These are phyloP conservation scores for Ctenicera cuprea DNA, from an alignment of 2,888 invertebrate species.

Conservation along the genomic window DNA sequence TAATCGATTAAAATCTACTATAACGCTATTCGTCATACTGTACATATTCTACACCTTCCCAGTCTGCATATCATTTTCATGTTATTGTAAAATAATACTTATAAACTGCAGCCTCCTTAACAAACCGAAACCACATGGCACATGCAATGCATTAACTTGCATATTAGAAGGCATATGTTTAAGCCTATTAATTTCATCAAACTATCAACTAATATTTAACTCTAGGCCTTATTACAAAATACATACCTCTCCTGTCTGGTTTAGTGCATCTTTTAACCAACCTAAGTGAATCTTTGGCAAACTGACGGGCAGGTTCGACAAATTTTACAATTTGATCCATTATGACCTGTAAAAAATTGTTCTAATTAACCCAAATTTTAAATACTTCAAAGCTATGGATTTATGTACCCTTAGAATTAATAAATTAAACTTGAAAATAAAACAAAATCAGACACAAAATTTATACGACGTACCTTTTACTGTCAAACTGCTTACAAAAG, in stretches of 20 bases:
- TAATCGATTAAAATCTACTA: no score
- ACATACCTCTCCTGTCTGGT: conserved; percentile 96
- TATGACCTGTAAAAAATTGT: conserved; percentile 49
- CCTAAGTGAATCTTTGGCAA: conserved; percentile 98
- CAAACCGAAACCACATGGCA: no score
- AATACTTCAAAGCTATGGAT: neutral
- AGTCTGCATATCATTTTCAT: no score
- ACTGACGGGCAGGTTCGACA: conserved; percentile 96
- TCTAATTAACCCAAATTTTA: neutral
- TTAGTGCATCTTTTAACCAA: conserved; percentile 99
- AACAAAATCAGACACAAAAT: neutral
- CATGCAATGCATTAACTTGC: no score
- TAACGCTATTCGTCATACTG: no score
- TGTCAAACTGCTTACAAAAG: neutral
- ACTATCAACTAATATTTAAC: conserved; percentile 8
- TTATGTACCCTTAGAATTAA: no score
- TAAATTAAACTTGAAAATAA: neutral
- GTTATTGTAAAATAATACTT: no score
- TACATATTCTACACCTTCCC: no score
- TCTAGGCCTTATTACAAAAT: conserved; percentile 17
- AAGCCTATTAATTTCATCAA: neutral
- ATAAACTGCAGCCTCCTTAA: no score
- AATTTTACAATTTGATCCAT: conserved; percentile 99
- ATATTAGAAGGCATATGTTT: no score
- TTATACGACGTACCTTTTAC: conserved; percentile 18